Base-by-base conservation (phyloP, 2,797 vertebrate genomes). In the Myotis findleyi region DNA sequence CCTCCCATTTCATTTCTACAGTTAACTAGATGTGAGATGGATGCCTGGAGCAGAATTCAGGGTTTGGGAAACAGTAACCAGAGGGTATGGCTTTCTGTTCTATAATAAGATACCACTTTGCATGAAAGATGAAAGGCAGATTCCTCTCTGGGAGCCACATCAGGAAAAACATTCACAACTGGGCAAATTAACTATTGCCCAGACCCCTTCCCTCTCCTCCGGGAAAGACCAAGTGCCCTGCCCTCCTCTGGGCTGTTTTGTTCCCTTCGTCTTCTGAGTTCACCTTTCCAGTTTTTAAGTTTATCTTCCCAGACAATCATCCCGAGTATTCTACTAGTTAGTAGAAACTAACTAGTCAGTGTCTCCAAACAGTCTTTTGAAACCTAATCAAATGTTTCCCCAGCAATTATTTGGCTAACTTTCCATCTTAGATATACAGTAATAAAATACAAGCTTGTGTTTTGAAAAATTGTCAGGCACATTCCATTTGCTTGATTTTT, bases 1-100 rank as follows among this genome's bases (percentile, higher is more conserved):
- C 72, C 96, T 94, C 91, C 47, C n/a, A 93, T 96, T 96, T 97
- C 92, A 93, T 95, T 95, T 97, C 91, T 80, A 73, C 62, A 80
- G 94, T 95, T 96, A 95, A 94, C 80, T 91, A 80, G 89, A 96
- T 0, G 3, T n/a, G 66, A 92, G 82, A 93, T 64, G 33, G 89
- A 81, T 69, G 51, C 36, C 64, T 27, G 41, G 81, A 84, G 91
- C 72, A 55, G 77, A 92, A 89, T 62, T 82, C 47, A 20, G 73
- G 20, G 66, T 81, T 96, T 90, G 57, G 55, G 73, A 75, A 41
- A 38, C 11, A 33, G 41, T 11, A 49, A 90, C 76, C 12, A 38
- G 41, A 95, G 47, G 62, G 30, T 33, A 7, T 25, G 73, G 18
- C 62, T 62, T 95, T 93, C 79, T 84, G 44, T 83, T 94, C 88